phyloP scores from a whole-genome alignment of 2,888 invertebrate genomes.

The Perithous albicinctus region DNA sequence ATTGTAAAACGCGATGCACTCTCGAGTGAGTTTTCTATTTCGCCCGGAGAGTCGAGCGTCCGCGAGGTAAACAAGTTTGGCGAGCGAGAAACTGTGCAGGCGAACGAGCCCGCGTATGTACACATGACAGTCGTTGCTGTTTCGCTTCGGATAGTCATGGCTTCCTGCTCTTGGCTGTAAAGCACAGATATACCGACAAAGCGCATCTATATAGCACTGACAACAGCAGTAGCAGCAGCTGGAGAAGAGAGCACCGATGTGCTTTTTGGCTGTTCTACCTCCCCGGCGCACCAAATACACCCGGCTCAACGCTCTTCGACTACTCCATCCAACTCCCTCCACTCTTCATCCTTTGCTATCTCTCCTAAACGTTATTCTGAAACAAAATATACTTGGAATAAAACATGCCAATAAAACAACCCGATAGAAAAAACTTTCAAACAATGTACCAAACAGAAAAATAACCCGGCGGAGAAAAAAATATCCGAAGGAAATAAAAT shows the following conservation, averaged over 20 bases:
- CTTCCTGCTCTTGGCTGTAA: constrained; percentile 41
- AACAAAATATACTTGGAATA: too few relatives aligned
- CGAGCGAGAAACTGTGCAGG: constrained; percentile 44
- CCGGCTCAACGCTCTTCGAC: constrained; percentile 13
- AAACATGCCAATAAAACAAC: too few relatives aligned
- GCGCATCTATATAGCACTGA: constrained; percentile 14
- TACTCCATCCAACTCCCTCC: constrained; percentile 8
- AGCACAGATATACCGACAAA: constrained; percentile 18
- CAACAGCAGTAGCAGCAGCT: constrained; percentile 35
- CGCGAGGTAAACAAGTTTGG: constrained; percentile 58
- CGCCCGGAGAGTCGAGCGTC: constrained; percentile 30
- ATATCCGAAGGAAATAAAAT: too few relatives aligned
- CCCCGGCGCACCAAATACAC: constrained; percentile 30
- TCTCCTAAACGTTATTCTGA: not conserved
- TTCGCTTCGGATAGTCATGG: constrained; percentile 37
- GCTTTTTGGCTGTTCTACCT: constrained; percentile 32
- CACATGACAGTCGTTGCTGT: constrained; percentile 46
- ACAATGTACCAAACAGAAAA: too few relatives aligned
- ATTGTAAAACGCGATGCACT: constrained; percentile 52
- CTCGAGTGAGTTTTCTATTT: constrained; percentile 59
- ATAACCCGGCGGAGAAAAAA: too few relatives aligned
- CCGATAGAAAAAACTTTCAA: too few relatives aligned
- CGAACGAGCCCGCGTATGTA: constrained; percentile 14
- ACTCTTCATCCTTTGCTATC: not conserved
- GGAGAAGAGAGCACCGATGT: constrained; percentile 28